Base-by-base conservation (phyloP, 1,140 invertebrate genomes). In the Scaptomyza graminum region DNA sequence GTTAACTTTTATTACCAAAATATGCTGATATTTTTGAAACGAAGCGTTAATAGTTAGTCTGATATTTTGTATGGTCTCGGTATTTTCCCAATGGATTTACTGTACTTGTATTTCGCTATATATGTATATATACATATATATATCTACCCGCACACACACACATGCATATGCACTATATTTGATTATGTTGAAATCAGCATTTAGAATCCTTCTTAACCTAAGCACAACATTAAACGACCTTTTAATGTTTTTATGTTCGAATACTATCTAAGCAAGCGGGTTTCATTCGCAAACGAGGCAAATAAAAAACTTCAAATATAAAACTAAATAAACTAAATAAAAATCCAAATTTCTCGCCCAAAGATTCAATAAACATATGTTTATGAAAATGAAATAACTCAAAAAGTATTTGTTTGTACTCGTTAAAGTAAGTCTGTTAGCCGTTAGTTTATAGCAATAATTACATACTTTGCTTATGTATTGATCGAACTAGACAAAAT, bases 381-480 rank as follows among this genome's bases (percentile, higher is more conserved):
- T 9, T 4, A 31, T 31, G 28, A 31, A 31, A 41, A 31, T 18
- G 44, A 61, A 15, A 37, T 25, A 57, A 52, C 51, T 73, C 47
- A 43, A 44, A 51, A 55, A 55, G 13, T 64, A 63, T 44, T 60
- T 67, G 28, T 60, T 54, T 67, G 44, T 55, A 44, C 31, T 51
- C 56, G 39, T 54, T 47, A 46, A 67, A 55, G 46, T 51, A n/a
- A 85, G 82, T 87, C 82, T 87, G 82, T 87, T 85, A 82, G 83
- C 61, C 56, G 67, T 82, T 87, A 87, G 70, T 69, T 64, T 62
- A 79, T 69, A 78, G 68, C 78, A 70, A 76, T 71, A 78, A 87
- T 74, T 63, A 49, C 61, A 75, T 78, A 74, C 60, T 74, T 66
- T 69, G 82, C 63, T 78, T 61, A 61, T 57, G 47, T 68, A 68